These are phyloP conservation scores for Aspidiotus destructor DNA, from an alignment of 2,888 invertebrate species.

Conservation along the genomic window DNA sequence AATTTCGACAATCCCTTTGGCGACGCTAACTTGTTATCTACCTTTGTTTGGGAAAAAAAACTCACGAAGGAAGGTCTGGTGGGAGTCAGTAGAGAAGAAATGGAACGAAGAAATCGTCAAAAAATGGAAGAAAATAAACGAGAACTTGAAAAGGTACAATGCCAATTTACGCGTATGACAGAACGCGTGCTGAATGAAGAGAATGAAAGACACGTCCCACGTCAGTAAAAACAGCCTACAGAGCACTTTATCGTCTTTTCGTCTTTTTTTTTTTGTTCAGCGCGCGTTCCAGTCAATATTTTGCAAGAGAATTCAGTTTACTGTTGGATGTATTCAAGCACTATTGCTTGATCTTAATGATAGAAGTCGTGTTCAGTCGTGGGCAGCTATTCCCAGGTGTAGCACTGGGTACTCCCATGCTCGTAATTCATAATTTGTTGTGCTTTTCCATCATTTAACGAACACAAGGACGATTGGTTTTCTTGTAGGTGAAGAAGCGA, in stretches of 20 bases:
- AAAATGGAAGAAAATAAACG: constrained; percentile 85
- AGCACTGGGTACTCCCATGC: no score
- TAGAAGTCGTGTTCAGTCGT: no score
- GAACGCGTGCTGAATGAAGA: no score
- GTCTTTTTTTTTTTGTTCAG: constrained; percentile 12
- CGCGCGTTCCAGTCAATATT: no score
- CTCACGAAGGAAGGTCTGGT: constrained; percentile 83
- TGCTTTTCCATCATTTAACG: background rate
- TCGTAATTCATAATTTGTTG: no score
- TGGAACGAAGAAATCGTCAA: constrained; percentile 69
- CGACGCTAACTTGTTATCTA: constrained; percentile 85
- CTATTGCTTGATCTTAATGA: no score
- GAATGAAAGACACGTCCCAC: no score
- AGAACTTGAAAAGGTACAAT: constrained; percentile 76
- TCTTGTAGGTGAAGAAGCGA: constrained; percentile 60
- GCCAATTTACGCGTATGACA: no score
- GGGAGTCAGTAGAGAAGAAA: constrained; percentile 63
- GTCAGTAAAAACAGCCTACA: no score
- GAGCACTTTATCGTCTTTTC: background rate
- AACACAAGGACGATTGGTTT: background rate
- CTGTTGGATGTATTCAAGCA: no score
- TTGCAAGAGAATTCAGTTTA: no score
- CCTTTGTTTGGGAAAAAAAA: constrained; percentile 96
- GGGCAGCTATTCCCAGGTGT: no score
- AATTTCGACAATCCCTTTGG: constrained; percentile 98